Evolutionary conservation across 2,888 invertebrate genomes (phyloP), one percentile per base, ranked within the genome.

Genomic region (Drosophila neonasuta): DNA sequence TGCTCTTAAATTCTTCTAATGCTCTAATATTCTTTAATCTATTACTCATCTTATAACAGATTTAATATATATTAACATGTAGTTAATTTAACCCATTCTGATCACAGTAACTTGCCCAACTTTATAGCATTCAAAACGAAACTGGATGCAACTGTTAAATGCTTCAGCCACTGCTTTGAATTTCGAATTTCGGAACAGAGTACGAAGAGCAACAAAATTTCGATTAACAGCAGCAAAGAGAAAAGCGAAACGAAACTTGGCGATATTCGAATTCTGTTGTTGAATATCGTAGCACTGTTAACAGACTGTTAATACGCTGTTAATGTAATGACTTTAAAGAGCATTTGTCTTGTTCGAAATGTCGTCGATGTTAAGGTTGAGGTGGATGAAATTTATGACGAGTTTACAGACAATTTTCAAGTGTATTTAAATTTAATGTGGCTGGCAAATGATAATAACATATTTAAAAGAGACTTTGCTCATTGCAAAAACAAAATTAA

Each of bases 201-300:
- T 9, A 13, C 41, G 13, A 42, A 10, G 11, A 62, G 15, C 17
- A n/a, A 11, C 44, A 52, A 20, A 20, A 24, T 29, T 15, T 36
- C 5, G 34, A 32, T 9, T 9, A 39, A 20, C 46, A 48, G 13
- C 13, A 9, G 9, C 39, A 10, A 70, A 67, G 63, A 71, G 73
- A 56, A 64, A 48, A 17, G 15, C 6, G 0, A n/a, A 0, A 7
- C 29, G 67, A 68, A 80, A 77, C 83, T 82, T 72, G 86, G 77
- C 73, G 73, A 50, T 74, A 62, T 71, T 75, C 67, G 62, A 55
- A 56, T 49, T 7, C 10, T 44, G 45, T 17, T 4, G 7, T 7
- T 17, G 36, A 64, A 76, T 74, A 76, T 63, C 74, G 74, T 74
- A 74, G 41, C 3, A 0, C 3, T 13, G 17, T n/a, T 66, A 58